Evolutionary conservation across 2,113 vertebrate species (phyloP), one percentile per base, ranked within the genome.

Genomic region (Etheostoma spectabile): DNA sequence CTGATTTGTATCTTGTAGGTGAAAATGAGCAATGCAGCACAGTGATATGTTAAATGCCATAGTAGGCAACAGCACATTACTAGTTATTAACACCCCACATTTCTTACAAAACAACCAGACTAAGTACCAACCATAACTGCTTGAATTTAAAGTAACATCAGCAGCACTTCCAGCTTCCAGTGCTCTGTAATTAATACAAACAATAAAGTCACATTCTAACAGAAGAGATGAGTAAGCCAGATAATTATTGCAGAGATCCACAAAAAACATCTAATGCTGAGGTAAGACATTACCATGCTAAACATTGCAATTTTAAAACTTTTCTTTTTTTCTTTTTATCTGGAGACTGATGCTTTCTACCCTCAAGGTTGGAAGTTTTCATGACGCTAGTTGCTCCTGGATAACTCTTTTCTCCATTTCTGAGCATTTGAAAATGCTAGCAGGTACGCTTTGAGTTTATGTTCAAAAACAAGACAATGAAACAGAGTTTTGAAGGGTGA

Each of bases 171-270:
- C 46, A 21, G 3, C 66, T 60, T 6, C 22, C 53, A 18, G 49
- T 18, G n/a, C 33, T 33, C 42, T 80, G 48, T 85, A 83, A 90
- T 88, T 83, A 87, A 72, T 74, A n/a, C 64, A 65, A 82, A 80
- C 73, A 78, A 24, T 42, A 64, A 72, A 74, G 66, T 57, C 49
- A 30, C 49, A 70, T 53, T 64, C 13, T 19, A 10, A 3, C 45
- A 62, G 63, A 65, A 76, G 55, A 73, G 78, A 81, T 16, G 66
- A 84, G 65, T 70, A 74, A 79, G 70, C 16, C 38, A 14, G 78
- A 86, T 84, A 84, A 89, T 80, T 76, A 70, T 15, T 67, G 74
- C 53, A 0, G n/a, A 52, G 27, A 80, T 46, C 21, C 49, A 80
- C 74, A 52, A 19, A 51, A 72, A 82, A 82, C 68, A 22, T 61